phyloP scores from a whole-genome alignment of 1,140 invertebrate species.

The Atta cephalotes region DNA sequence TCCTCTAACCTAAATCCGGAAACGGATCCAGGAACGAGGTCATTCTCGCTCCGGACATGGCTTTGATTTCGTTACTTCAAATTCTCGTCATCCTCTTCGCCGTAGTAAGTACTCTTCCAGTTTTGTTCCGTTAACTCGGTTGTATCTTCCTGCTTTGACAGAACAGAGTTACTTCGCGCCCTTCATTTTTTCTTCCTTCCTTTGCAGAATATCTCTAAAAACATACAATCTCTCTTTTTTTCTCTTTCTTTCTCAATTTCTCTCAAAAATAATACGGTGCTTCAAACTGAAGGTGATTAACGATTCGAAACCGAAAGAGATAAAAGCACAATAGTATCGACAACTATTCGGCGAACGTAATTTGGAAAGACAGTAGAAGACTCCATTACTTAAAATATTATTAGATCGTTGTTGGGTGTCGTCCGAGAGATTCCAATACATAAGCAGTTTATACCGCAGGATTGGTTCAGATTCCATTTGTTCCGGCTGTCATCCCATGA shows the following conservation, averaged over 20 bases:
- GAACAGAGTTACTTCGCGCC: constrained; percentile 6
- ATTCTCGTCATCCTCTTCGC: constrained; percentile 13
- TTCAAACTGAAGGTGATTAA: not conserved
- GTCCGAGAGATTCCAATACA: constrained; percentile 78
- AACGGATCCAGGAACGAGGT: constrained; percentile 64
- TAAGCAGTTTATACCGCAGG: constrained; percentile 85
- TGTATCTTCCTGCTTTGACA: constrained; percentile 23
- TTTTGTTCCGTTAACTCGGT: constrained; percentile 55
- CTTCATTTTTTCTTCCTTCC: constrained; percentile 3
- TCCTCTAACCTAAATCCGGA: constrained; percentile 66
- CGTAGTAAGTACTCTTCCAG: not conserved
- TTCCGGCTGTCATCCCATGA: constrained; percentile 85
- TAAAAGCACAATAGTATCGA: not conserved
- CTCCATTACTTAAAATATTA: constrained; percentile 78
- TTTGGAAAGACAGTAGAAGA: not conserved
- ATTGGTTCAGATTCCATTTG: constrained; percentile 87
- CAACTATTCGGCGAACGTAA: not conserved
- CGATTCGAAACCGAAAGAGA: no score
- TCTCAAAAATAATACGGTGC: not conserved
- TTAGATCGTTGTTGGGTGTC: constrained; percentile 82
- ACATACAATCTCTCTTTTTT: not conserved
- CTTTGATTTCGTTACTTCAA: constrained; percentile 63
- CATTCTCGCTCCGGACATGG: constrained; percentile 33
- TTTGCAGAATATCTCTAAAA: constrained; percentile 6
- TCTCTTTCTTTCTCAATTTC: not conserved